A percentile compares a stretch with the other conserved stretches of the same genome.
These are phyloP conservation scores for Ovis canadensis DNA, from an alignment of 2,113 vertebrate species.

Conservation along the genomic window DNA sequence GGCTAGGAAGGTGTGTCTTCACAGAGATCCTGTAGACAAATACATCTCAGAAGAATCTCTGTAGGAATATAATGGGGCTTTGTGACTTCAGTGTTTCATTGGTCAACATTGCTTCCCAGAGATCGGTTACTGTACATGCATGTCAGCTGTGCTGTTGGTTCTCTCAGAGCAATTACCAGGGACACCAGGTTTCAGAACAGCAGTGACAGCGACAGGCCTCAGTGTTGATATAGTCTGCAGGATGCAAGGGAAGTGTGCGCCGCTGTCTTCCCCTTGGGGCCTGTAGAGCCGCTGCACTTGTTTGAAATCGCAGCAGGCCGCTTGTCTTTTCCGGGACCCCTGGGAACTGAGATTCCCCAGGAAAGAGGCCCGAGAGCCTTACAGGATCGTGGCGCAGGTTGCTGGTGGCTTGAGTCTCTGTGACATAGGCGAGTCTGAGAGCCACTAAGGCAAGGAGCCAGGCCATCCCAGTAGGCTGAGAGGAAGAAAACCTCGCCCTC, in stretches of 20 bases:
- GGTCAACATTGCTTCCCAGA: neutral
- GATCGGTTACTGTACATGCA: rapidly evolving
- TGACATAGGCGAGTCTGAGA: neutral
- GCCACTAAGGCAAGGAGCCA: too few relatives aligned
- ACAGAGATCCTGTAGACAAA: neutral
- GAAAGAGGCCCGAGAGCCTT: neutral
- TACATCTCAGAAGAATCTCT: neutral
- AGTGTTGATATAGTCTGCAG: rapidly evolving
- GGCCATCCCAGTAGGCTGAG: rapidly evolving
- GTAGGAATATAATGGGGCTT: neutral
- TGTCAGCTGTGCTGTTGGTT: neutral
- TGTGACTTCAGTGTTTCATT: neutral
- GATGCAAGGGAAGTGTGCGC: rapidly evolving
- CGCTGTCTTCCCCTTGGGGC: neutral
- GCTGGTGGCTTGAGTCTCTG: neutral
- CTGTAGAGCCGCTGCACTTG: neutral
- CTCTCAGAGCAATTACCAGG: neutral
- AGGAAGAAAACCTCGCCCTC: neutral
- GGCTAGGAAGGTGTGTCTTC: neutral
- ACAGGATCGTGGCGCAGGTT: neutral
- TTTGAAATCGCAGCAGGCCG: neutral
- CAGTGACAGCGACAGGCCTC: neutral
- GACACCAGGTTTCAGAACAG: rapidly evolving
- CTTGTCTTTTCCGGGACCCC: neutral
- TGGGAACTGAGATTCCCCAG: neutral